Conservation (phyloP, 2,888 invertebrate species). For the Diploptera punctata region DNA sequence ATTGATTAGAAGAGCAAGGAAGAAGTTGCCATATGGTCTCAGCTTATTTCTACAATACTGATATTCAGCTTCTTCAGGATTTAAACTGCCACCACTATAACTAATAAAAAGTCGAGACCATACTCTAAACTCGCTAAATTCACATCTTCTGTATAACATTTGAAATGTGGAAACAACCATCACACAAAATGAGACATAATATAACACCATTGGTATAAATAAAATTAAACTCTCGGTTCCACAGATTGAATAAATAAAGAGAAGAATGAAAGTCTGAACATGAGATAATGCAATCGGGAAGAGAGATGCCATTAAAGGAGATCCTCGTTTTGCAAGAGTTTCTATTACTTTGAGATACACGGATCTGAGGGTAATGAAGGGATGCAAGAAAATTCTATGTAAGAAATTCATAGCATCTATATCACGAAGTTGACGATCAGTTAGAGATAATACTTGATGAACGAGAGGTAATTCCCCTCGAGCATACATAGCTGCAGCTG, state of each 20-base stretch:
- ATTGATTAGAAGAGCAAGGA: constrained; percentile 75
- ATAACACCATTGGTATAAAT: constrained; percentile 74
- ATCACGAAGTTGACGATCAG: constrained; percentile 70
- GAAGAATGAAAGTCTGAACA: constrained; percentile 68
- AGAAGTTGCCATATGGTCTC: constrained; percentile 81
- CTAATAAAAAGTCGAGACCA: constrained; percentile 85
- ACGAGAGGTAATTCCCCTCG: constrained; percentile 80
- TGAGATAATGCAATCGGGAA: constrained; percentile 66
- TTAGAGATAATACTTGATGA: constrained; percentile 68
- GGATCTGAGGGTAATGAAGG: constrained; percentile 71
- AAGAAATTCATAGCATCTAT: constrained; percentile 75
- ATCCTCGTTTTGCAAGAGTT: constrained; percentile 56
- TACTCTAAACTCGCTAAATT: constrained; percentile 70
- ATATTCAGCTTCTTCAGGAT: constrained; percentile 81
- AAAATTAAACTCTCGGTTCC: constrained; percentile 73
- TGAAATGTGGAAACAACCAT: constrained; percentile 86
- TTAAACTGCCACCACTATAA: constrained; percentile 80
- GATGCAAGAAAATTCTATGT: constrained; percentile 76
- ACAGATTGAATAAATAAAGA: constrained; percentile 73
- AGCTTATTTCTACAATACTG: constrained; percentile 83
- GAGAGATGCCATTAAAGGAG: constrained; percentile 61
- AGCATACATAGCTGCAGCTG: constrained; percentile 82
- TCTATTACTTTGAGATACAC: constrained; percentile 69
- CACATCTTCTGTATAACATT: constrained; percentile 56
- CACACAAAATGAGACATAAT: constrained; percentile 74